Percentiles rank a stretch among this genome's conserved stretches.
Conservation (phyloP, 2,888 invertebrate genomes). For the Lycocerus yunnanus region DNA sequence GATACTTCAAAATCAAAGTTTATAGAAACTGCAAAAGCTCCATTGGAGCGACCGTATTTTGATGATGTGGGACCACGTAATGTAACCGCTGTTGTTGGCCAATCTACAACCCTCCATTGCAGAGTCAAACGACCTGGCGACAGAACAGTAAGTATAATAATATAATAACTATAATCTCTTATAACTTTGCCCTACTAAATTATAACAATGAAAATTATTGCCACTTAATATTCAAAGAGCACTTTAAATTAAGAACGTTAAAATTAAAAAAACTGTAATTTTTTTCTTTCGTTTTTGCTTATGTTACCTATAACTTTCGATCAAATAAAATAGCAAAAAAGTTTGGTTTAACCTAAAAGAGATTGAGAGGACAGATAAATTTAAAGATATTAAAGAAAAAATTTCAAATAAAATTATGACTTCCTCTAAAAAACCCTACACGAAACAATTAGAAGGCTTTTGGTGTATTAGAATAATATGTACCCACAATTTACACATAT, state of each 20-base stretch:
- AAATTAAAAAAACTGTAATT: background rate
- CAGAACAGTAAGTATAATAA: constrained; percentile 76
- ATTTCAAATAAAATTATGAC: too few relatives aligned
- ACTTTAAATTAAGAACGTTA: too few relatives aligned
- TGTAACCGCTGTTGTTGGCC: constrained; percentile 83
- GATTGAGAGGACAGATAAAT: background rate
- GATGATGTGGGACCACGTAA: constrained; percentile 84
- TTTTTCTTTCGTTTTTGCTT: background rate
- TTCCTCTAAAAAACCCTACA: too few relatives aligned
- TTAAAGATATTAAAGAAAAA: too few relatives aligned
- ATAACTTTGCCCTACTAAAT: constrained; percentile 24
- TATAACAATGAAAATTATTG: background rate
- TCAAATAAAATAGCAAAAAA: too few relatives aligned
- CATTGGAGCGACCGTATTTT: constrained; percentile 76
- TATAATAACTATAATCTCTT: constrained; percentile 15
- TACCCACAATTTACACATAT: too few relatives aligned
- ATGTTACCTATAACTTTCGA: too few relatives aligned
- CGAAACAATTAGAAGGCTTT: too few relatives aligned
- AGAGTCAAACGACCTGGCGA: constrained; percentile 86
- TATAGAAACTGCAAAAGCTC: constrained; percentile 39
- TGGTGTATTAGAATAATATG: too few relatives aligned
- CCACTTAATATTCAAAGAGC: too few relatives aligned
- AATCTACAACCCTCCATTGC: constrained; percentile 78
- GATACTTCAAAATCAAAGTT: constrained; percentile 34
- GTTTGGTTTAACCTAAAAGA: too few relatives aligned